phyloP scores from a whole-genome alignment of 2,797 vertebrate species.

The Gymnodraco acuticeps region DNA sequence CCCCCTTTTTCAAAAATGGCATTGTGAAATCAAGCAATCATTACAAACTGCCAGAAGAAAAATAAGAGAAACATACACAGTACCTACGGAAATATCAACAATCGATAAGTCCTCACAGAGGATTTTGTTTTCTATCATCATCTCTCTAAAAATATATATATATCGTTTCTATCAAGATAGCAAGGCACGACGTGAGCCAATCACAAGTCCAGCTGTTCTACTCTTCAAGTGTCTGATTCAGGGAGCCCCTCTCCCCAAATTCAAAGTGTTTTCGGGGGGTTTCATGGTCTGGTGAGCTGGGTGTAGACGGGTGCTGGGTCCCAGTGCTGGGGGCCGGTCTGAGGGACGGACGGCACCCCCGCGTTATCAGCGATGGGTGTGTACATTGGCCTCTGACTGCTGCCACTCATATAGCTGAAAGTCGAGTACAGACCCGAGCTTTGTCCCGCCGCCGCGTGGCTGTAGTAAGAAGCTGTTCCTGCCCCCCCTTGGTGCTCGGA shows the following conservation, averaged over 20 bases:
- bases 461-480: conserved; percentile 90
- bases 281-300: conserved; percentile 95
- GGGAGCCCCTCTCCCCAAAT: conserved; percentile 54
- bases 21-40: conserved; percentile 36
- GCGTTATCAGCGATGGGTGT: conserved; percentile 94
- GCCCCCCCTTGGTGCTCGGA: conserved; percentile 88
- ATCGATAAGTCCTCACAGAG: conserved; percentile 98
- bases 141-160: conserved; percentile 89
- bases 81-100: conserved; percentile 98
- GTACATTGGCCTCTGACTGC: conserved; percentile 95
- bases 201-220: conserved; percentile 74
- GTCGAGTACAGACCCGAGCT: conserved; percentile 91
- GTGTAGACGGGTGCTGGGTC: conserved; percentile 98
- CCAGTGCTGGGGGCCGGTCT: conserved; percentile 96
- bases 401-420: conserved; percentile 93
- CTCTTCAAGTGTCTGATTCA: conserved; percentile 80
- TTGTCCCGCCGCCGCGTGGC: conserved; percentile 89
- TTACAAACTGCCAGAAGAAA: conserved; percentile 79
- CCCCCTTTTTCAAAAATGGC: neutral
- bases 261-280: conserved; percentile 56
- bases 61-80: conserved; percentile 89
- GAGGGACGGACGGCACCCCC: conserved; percentile 93
- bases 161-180: conserved; percentile 82
- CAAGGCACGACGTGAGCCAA: conserved; percentile 87
- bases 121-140: conserved; percentile 82